phyloP scores from a whole-genome alignment of 2,888 invertebrate genomes.

The Tolmerus cingulatus region DNA sequence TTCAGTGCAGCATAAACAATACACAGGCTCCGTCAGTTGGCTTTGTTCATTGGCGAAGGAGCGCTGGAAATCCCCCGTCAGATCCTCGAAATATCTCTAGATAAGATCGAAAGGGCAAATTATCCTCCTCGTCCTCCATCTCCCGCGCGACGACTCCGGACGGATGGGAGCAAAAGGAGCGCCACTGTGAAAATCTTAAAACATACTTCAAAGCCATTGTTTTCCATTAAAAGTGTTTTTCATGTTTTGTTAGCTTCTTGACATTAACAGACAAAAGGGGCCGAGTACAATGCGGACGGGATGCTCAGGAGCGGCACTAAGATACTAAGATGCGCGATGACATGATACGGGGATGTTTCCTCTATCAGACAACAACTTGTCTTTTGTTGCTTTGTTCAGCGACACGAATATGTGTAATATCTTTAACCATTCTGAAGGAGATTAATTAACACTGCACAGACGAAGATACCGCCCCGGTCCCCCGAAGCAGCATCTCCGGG shows the following conservation, averaged over 20 bases:
- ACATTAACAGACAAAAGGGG: background rate
- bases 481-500: background rate
- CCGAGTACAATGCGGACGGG: background rate
- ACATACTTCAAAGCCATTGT: constrained; percentile 15
- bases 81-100: background rate
- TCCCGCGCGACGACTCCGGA: background rate
- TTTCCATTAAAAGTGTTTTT: constrained; percentile 7
- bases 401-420: constrained; percentile 14
- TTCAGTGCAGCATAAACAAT: background rate
- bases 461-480: background rate
- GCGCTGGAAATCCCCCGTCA: background rate
- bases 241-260: constrained; percentile 6
- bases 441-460: background rate
- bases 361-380: background rate
- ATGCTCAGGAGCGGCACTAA: background rate
- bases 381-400: constrained; percentile 2
- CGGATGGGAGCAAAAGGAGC: background rate
- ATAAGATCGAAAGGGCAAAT: background rate
- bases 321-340: background rate
- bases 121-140: background rate
- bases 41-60: background rate
- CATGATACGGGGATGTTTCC: background rate
- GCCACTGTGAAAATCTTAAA: background rate
- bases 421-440: background rate
- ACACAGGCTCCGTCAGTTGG: background rate